Base-by-base conservation (phyloP, 2,888 invertebrate genomes). In the Candidula unifasciata region DNA sequence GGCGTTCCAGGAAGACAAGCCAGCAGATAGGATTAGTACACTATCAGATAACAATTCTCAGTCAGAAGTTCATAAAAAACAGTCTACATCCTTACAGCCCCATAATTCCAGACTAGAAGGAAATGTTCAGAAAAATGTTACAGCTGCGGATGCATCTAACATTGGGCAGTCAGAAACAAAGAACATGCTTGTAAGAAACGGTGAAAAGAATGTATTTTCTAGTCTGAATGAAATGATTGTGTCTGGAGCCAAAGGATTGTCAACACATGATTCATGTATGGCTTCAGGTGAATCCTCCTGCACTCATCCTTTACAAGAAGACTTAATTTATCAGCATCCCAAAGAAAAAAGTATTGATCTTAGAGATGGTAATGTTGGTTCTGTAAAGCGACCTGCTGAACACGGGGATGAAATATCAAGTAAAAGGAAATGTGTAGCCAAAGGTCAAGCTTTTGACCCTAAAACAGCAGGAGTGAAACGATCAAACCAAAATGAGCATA, bases 321-420 rank as follows among this genome's bases (percentile, higher is more conserved):
- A n/a, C 35, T 35, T 13, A 13, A 16, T 21, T 1, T 24, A 27
- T 1, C 33, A 35, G 8, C 57, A 24, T n/a, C n/a, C 60, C 30
- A 37, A 3, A 37, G 35, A 24, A 60, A 60, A 64, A 35, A n/a
- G n/a, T 3, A 2, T 64, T n/a, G 30, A 0, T 30, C 33, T 21
- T 64, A 33, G 60, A 6, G 60, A 35, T 60, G 33, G 18, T n/a
- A 30, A 64, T 33, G 18, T 27, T 24, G 64, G 16, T 60, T 57
- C 77, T 64, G n/a, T 37, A 10, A 78, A 78, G 37, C 77, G 64
- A 64, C n/a, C 37, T 78, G 64, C 64, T n/a, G 35, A 2, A 35
- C 60, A 77, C 10, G 30, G 57, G 3, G 57, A 10, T 57, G 60
- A 60, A 35, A 8, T 35, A 24, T n/a, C 60, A 57, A n/a, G 16